Evolutionary conservation across 2,113 vertebrate genomes (phyloP).

Genomic region (Ageneiosus marmoratus): DNA sequence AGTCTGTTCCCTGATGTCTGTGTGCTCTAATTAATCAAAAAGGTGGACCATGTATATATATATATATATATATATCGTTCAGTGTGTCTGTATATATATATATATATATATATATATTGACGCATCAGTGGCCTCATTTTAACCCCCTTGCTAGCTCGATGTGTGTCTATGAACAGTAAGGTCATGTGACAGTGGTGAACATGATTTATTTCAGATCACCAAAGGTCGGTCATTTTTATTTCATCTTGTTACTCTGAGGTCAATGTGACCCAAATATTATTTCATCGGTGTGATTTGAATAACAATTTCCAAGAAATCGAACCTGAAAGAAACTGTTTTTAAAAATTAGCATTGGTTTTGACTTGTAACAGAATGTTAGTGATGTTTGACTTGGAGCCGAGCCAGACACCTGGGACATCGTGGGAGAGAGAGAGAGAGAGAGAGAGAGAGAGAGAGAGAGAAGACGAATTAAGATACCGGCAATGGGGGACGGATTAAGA

Average conservation of each 20-base stretch:
- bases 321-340: background rate
- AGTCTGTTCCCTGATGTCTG: no score
- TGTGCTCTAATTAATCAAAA: no score
- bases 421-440: background rate
- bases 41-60: no score
- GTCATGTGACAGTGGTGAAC: background rate
- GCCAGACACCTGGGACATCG: conserved; percentile 18
- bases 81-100: background rate
- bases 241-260: background rate
- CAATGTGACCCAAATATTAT: background rate
- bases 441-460: conserved; percentile 9
- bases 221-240: background rate
- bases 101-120: background rate
- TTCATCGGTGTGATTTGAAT: no score
- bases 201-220: background rate
- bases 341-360: background rate
- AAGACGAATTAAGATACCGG: conserved; percentile 23
- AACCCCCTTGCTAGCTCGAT: background rate
- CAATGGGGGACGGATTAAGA: background rate
- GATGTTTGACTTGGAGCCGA: conserved; percentile 34
- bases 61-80: no score
- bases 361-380: conserved; percentile 20
- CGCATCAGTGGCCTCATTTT: background rate
- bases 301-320: background rate
- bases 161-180: background rate